Evolutionary conservation across 2,113 vertebrate genomes (phyloP).

Genomic region (Phaethornis superciliosus): DNA sequence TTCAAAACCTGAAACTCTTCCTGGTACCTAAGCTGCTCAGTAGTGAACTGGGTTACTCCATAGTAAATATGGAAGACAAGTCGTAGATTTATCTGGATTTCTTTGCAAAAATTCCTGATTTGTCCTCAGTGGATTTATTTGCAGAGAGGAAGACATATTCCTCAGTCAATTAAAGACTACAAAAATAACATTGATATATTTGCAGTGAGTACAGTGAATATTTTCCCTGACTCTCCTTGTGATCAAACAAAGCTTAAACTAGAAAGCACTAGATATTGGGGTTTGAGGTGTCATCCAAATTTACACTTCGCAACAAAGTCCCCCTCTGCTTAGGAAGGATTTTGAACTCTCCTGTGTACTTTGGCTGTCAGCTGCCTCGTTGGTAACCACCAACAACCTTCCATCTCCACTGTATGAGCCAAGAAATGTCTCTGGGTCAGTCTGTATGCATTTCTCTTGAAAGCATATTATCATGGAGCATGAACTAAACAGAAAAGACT

Average conservation of each 20-base stretch:
- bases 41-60: background rate
- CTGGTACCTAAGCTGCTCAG: background rate
- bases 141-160: background rate
- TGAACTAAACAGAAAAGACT: background rate
- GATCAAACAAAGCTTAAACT: background rate
- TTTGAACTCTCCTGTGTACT: background rate
- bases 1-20: background rate
- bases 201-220: background rate
- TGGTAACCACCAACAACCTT: background rate
- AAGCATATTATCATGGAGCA: background rate
- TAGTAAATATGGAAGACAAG: background rate
- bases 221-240: background rate
- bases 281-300: background rate
- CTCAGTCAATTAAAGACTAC: background rate
- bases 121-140: background rate
- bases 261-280: background rate
- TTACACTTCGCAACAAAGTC: background rate
- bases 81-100: background rate
- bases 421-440: background rate
- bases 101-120: background rate
- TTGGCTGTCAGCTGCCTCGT: background rate
- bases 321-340: background rate
- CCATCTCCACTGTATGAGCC: background rate
- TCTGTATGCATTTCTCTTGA: background rate
- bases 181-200: background rate